Conservation (phyloP, 2,113 vertebrate genomes). For the Labrus mixtus region DNA sequence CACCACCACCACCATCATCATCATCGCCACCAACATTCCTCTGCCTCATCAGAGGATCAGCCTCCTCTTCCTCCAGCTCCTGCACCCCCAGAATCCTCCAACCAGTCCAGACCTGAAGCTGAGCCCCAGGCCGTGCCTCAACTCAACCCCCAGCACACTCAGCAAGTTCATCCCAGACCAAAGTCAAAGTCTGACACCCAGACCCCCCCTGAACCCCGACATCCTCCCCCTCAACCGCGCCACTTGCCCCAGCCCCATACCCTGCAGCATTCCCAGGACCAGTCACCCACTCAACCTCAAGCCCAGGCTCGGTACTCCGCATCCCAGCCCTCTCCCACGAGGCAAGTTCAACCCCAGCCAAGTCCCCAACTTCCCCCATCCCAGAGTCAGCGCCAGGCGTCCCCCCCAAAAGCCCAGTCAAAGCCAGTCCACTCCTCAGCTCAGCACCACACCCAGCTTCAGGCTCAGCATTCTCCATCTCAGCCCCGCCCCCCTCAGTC, state of each 20-base stretch:
- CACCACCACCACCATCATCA: constrained; percentile 84
- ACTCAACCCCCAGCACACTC: constrained; percentile 19
- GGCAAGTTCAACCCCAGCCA: constrained; percentile 35
- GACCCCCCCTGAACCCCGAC: constrained; percentile 37
- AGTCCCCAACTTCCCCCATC: constrained; percentile 24
- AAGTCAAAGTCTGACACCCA: constrained; percentile 42
- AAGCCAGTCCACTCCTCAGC: constrained; percentile 32
- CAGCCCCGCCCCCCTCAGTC: constrained; percentile 39
- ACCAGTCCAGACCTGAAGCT: constrained; percentile 44
- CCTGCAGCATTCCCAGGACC: constrained; percentile 28
- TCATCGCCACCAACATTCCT: constrained; percentile 76
- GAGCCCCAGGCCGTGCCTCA: constrained; percentile 46
- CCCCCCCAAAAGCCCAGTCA: constrained; percentile 43
- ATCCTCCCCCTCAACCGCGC: constrained; percentile 18
- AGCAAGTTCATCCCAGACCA: constrained; percentile 36
- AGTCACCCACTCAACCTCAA: constrained; percentile 32
- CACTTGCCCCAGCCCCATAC: constrained; percentile 26
- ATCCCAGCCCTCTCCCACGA: constrained; percentile 46
- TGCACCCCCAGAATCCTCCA: constrained; percentile 59
- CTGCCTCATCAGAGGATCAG: constrained; percentile 43
- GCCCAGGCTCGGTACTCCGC: constrained; percentile 27
- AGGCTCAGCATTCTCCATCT: constrained; percentile 34
- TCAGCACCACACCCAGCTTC: constrained; percentile 53
- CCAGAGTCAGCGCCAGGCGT: constrained; percentile 43
- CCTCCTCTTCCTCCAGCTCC: constrained; percentile 42